Conservation (phyloP, 1,140 invertebrate genomes). For the Anagrus nilaparvatae region DNA sequence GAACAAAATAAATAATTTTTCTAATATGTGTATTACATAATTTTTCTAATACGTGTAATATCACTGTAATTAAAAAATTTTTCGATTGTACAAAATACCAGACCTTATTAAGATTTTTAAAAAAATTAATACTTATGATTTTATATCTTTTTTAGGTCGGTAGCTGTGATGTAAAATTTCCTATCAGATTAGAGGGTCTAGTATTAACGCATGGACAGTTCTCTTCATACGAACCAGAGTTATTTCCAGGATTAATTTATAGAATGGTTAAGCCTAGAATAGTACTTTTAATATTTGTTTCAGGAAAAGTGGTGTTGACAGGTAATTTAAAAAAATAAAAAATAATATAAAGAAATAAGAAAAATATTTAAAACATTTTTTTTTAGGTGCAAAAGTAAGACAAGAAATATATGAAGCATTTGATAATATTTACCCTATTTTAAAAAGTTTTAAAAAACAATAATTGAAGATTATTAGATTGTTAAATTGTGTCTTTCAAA, state of each 20-base stretch:
- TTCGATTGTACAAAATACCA: too few relatives aligned
- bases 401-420: conserved; percentile 99
- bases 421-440: conserved; percentile 98
- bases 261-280: conserved; percentile 99
- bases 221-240: conserved; percentile 86
- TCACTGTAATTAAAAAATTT: too few relatives aligned
- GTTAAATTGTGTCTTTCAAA: too few relatives aligned
- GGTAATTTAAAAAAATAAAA: conserved; percentile 37
- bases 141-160: too few relatives aligned
- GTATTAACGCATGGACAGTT: conserved; percentile 96
- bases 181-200: conserved; percentile 93
- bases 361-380: conserved; percentile 14
- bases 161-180: conserved; percentile 98
- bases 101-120: too few relatives aligned
- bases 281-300: conserved; percentile 97
- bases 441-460: conserved; percentile 97
- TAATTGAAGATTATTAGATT: too few relatives aligned
- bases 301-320: conserved; percentile 95
- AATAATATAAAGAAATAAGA: neutral
- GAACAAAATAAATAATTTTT: too few relatives aligned
- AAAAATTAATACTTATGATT: too few relatives aligned
- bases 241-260: conserved; percentile 98
- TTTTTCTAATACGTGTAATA: too few relatives aligned
- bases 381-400: conserved; percentile 88
- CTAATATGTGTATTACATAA: too few relatives aligned